Percentiles rank a stretch among this genome's conserved stretches.
Conservation (phyloP, 2,888 invertebrate species). For the Blastobasis lacticolella region DNA sequence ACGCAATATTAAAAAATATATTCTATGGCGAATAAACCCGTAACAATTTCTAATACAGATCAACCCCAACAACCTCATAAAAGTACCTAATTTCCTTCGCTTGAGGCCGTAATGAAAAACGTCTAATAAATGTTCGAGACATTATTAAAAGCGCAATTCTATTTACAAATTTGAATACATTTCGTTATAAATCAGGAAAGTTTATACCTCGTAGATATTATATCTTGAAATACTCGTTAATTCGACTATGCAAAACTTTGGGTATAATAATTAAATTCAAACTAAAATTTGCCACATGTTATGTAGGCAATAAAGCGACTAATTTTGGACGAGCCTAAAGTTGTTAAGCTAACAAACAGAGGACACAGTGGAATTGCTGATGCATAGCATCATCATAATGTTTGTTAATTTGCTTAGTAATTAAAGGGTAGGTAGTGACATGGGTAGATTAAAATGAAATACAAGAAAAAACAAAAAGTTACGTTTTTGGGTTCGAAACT, state of each 20-base stretch:
- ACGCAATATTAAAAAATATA: no score
- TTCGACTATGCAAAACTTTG: constrained; percentile 3
- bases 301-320: constrained; percentile 30
- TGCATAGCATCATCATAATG: no score
- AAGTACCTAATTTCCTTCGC: no score
- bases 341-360: constrained; percentile 24
- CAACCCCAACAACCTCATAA: no score
- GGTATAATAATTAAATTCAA: constrained; percentile 21
- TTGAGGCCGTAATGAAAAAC: neutral
- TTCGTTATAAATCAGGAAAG: neutral
- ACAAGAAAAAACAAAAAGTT: no score
- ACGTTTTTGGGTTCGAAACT: no score
- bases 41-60: no score
- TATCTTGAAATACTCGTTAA: neutral
- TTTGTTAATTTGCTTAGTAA: no score
- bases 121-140: neutral
- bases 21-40: no score
- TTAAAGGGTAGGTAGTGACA: no score
- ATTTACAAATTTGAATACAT: neutral
- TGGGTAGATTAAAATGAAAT: no score
- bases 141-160: neutral
- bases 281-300: constrained; percentile 31
- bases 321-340: constrained; percentile 33
- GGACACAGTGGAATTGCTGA: constrained; percentile 6
- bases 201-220: no score